A percentile compares a stretch with the other conserved stretches of the same genome.
These are phyloP conservation scores for Mormyrops attenuatus DNA, from an alignment of 2,797 vertebrate genomes.

Conservation along the genomic window DNA sequence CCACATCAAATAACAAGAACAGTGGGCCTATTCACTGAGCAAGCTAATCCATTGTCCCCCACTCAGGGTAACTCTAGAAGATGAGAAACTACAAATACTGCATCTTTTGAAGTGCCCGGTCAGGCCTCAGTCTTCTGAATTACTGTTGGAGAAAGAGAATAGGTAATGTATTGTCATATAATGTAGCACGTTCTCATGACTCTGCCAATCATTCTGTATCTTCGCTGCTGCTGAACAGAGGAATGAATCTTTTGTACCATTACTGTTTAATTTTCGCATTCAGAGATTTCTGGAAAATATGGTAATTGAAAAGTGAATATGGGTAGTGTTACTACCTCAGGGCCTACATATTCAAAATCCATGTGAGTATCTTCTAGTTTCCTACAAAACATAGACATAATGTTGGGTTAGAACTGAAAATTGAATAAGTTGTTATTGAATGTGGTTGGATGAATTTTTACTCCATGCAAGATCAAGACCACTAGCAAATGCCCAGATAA, in stretches of 20 bases:
- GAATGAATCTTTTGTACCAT: neutral
- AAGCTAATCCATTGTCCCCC: neutral
- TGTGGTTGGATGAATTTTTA: neutral
- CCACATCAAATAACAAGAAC: neutral
- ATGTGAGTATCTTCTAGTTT: neutral
- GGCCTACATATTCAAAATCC: neutral
- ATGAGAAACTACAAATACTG: neutral
- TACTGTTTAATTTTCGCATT: neutral
- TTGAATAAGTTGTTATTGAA: neutral
- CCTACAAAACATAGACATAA: neutral
- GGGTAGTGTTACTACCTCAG: neutral
- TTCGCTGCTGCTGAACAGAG: neutral
- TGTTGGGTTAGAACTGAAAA: neutral
- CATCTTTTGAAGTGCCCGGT: neutral
- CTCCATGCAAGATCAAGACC: neutral
- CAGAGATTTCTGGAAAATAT: neutral
- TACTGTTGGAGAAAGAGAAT: neutral
- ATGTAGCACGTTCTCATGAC: neutral
- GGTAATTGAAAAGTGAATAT: neutral
- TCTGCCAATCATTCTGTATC: neutral
- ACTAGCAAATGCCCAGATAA: neutral
- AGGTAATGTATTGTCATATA: neutral
- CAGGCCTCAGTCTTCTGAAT: neutral
- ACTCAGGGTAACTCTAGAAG: neutral
- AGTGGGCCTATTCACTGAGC: neutral